Evolutionary conservation across 2,797 vertebrate species (phyloP).

Genomic region (Parauchenoglanis punctatus): DNA sequence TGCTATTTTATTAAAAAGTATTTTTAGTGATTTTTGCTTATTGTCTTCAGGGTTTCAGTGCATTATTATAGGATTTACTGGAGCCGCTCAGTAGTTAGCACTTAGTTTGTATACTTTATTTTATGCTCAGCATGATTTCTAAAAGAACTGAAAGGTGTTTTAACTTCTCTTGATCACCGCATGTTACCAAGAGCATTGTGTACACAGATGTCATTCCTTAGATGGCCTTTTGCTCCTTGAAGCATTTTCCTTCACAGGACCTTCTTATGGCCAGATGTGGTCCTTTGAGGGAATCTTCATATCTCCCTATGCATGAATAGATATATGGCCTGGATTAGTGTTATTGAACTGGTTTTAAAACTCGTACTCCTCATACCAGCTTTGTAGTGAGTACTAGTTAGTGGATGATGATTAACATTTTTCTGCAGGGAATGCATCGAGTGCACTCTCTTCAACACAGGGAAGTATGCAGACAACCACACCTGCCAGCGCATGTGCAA

Average conservation of each 20-base stretch:
- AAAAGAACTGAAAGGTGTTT: not conserved
- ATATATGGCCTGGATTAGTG: conserved; percentile 8
- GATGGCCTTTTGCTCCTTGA: conserved; percentile 2
- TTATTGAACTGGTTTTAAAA: not conserved
- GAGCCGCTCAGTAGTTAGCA: not conserved
- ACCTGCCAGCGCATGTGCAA: conserved; percentile 87
- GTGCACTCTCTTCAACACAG: conserved; percentile 87
- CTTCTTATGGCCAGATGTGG: not conserved
- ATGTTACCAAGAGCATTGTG: not conserved
- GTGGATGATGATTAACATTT: conserved; percentile 14
- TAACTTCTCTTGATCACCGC: not conserved
- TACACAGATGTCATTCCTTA: conserved; percentile 20
- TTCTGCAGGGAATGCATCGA: conserved; percentile 90
- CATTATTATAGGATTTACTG: not conserved
- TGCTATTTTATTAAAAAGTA: not conserved
- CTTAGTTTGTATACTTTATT: not conserved
- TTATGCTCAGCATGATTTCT: not conserved
- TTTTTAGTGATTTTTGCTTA: not conserved
- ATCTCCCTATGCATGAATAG: not conserved
- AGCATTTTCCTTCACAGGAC: not conserved
- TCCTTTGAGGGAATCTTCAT: not conserved
- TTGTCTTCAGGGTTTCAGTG: not conserved
- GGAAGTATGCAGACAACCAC: conserved; percentile 88
- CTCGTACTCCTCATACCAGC: not conserved
- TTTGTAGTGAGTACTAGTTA: not conserved